Base-by-base conservation (phyloP, 1,140 invertebrate species). In the Oryzaephilus surinamensis region DNA sequence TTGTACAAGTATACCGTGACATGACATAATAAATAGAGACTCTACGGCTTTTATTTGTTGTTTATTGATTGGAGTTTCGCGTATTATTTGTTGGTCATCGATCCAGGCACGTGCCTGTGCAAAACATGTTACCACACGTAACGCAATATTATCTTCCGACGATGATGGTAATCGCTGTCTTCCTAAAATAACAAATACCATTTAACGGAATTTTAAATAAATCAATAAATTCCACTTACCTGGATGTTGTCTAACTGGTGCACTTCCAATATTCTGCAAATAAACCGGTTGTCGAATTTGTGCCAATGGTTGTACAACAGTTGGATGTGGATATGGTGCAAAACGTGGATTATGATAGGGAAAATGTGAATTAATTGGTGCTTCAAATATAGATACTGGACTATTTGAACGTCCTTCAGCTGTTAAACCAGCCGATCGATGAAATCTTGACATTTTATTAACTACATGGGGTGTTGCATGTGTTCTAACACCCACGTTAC, bases 401-500 rank as follows among this genome's bases (percentile, higher is more conserved):
- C 85, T 89, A 52, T 81, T 81, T 14, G 73, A 77, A 42, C 72
- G 66, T 0, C 83, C 83, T 58, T 84, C 70, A 43, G 73, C 65
- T 31, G 77, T 80, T 21, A 98, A 63, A 6, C 95, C 96, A 32
- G 94, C 93, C 51, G 90, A 96, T 50, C 89, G 77, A 60, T 97
- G 92, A 67, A 97, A 98, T 50, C 93, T 32, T 46, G 92, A 97
- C 48, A 93, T 72, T 50, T 85, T 78, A 67, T 98, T 98, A 10
- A 97, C 94, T 46, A 98, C 91, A 60, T 91, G 81, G 35, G 84
- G 75, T 19, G 84, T 84, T 21, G 85, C 84, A 65, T 99, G 95
- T 6, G 95, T 98, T 41, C 95, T 73, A 16, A 92, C 77, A 38
- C 83, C 89, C 30, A 90, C 77, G 34, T 81, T 71, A 41, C 92